These are phyloP conservation scores for Thereva nobilitata DNA, from an alignment of 2,888 invertebrate genomes.

Conservation along the genomic window DNA sequence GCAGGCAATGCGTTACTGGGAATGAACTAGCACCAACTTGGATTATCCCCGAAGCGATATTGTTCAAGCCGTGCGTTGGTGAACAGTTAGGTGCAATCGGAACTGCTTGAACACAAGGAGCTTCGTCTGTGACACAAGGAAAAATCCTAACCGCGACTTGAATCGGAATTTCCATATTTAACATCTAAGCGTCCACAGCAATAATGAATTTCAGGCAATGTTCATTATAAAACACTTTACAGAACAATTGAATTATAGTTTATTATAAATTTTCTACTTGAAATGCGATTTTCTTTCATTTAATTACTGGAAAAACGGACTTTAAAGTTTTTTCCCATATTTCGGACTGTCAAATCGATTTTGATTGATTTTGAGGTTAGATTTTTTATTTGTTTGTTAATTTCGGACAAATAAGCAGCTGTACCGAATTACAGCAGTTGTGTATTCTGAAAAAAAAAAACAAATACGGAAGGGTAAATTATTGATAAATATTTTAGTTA, in stretches of 20 bases:
- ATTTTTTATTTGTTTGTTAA: conserved; percentile 23
- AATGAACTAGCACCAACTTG: conserved; percentile 57
- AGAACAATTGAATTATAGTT: no score
- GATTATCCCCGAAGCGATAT: conserved; percentile 54
- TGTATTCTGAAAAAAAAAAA: neutral
- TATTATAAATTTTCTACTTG: conserved; percentile 9
- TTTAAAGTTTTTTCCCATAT: neutral
- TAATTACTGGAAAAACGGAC: conserved; percentile 34
- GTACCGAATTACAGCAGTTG: neutral
- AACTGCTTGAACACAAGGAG: conserved; percentile 39
- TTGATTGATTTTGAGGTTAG: conserved; percentile 36
- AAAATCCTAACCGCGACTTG: conserved; percentile 72
- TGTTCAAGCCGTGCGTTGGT: conserved; percentile 59
- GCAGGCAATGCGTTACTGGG: conserved; percentile 63
- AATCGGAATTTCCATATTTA: conserved; percentile 71
- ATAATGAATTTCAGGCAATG: no score
- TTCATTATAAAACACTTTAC: no score
- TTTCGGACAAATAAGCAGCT: conserved; percentile 11
- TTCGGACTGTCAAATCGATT: conserved; percentile 49
- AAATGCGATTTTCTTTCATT: no score
- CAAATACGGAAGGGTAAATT: neutral
- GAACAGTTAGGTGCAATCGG: conserved; percentile 59
- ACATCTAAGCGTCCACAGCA: conserved; percentile 23
- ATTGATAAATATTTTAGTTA: no score
- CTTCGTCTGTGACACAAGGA: conserved; percentile 63